Base-by-base conservation (phyloP, 2,113 vertebrate genomes). In the Dipodomys stephensi region DNA sequence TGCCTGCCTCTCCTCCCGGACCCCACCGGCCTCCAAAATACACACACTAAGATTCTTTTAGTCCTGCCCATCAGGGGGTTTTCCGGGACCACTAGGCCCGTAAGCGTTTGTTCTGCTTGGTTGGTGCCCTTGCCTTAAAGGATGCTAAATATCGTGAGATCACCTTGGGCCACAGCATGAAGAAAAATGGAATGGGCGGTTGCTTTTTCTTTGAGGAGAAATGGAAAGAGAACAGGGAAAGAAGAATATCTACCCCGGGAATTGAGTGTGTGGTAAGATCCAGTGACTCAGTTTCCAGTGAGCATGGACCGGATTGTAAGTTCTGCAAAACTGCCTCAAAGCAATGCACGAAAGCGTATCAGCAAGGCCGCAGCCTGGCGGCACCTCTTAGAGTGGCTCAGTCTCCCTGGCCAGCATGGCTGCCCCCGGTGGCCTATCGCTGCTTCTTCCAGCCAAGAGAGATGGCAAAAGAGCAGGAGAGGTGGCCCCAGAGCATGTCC, bases 121-220 rank as follows among this genome's bases (percentile, higher is more conserved):
- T 30, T 53, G 4, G 35, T 83, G 19, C 15, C 72, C 60, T 87
- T 19, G 76, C 6, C 39, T 90, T 87, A 71, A 35, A 81, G 57
- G 62, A n/a, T 62, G n/a, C 39, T 89, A 39, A 87, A 23, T 73
- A 74, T 84, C 71, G 84, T 73, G 57, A 91, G 65, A 68, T 82
- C 79, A 90, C 80, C 80, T 86, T 79, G 86, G 65, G 57, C 65
- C 39, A 60, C 87, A 88, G 69, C 10, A 8, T 60, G 46, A 57
- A 91, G 78, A 10, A 72, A 68, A 82, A 25, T 8, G 39, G 39
- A 88, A 27, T 25, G n/a, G 49, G 22, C 20, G 35, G 7, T 27
- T 71, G 49, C 22, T 82, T 62, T 60, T 46, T 81, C 44, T 49
- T n/a, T 53, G 16, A 8, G 9, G 60, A 53, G 9, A 44, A 23